Evolutionary conservation across 2,888 invertebrate genomes (phyloP), one percentile per base, ranked within the genome.

Genomic region (Leucoptera coffeella): DNA sequence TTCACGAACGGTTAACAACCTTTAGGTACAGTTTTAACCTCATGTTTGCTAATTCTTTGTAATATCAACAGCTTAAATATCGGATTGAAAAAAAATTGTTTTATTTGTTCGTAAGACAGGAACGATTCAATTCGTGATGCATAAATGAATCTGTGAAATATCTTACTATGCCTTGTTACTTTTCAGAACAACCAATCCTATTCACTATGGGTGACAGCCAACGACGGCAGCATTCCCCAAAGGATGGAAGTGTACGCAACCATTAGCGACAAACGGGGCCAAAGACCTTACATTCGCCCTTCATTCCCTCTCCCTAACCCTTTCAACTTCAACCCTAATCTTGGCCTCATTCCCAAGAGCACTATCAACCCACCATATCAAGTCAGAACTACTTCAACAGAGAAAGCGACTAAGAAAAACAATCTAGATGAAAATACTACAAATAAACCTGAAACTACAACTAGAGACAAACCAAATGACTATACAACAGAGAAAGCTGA

Each of bases 171-270:
- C 10, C 12, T 26, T 2, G 17, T 37, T 8, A 12, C 15, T 19
- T 60, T 57, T 15, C 54, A 69, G 69, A 65, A 64, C 44, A 65
- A 64, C 32, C 44, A 45, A 20, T 50, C 64, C 2, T 67, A 58
- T 32, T 65, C 59, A 1, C 37, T 69, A 17, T 69, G 67, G 69
- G 65, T 69, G 14, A 62, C 58, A 23, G 55, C 59, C 9, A 22
- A 28, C 20, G 64, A 61, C 28, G 65, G 64, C 2, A 54, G 51
- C 2, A 55, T 69, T 33, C 64, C 65, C 2, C 64, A 62, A 36
- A 42, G 50, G 14, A 56, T 53, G 3, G 67, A 65, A 45, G 58
- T 69, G 4, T 40, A 60, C 23, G 67, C 65, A 2, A 50, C 52
- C 2, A 41, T 69, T 14, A 59, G 58, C 2, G 58, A 69, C 30